A percentile compares a stretch with the other conserved stretches of the same genome.
phyloP scores from a whole-genome alignment of 2,113 vertebrate genomes.

The Ramphastos sulfuratus region DNA sequence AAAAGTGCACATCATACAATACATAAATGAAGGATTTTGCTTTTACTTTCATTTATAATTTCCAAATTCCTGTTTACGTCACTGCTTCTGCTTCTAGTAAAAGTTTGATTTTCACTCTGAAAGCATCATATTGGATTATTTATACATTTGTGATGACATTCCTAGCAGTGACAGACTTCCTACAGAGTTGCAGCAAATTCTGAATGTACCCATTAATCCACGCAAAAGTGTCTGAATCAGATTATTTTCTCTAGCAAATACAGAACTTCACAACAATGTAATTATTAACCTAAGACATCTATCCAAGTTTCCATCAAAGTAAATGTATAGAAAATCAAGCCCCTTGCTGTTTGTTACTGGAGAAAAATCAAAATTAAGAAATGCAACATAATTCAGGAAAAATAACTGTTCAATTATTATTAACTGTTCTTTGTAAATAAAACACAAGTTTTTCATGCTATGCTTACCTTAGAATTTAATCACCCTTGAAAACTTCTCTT shows the following conservation, averaged over 20 bases:
- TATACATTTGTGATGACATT: neutral
- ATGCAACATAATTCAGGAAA: neutral
- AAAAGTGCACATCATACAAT: neutral
- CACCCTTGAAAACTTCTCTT: neutral
- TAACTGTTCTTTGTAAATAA: neutral
- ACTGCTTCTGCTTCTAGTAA: neutral
- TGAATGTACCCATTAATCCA: neutral
- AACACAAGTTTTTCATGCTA: neutral
- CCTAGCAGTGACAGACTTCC: neutral
- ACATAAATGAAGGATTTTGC: neutral
- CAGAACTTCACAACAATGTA: neutral
- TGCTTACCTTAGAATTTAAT: neutral
- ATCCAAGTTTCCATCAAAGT: neutral
- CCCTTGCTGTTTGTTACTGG: neutral
- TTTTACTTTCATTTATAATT: neutral
- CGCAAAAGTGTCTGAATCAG: neutral
- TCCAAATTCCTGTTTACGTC: neutral
- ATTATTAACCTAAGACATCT: neutral
- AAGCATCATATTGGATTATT: slow-evolving; percentile 7
- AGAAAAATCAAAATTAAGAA: slow-evolving; percentile 9
- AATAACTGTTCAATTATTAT: neutral
- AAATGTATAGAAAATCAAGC: neutral
- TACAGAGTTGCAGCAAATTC: neutral
- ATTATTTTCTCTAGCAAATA: neutral
- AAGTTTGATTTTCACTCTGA: slow-evolving; percentile 8